Base-by-base conservation (phyloP, 2,888 invertebrate genomes). In the Andrena trimmerana region DNA sequence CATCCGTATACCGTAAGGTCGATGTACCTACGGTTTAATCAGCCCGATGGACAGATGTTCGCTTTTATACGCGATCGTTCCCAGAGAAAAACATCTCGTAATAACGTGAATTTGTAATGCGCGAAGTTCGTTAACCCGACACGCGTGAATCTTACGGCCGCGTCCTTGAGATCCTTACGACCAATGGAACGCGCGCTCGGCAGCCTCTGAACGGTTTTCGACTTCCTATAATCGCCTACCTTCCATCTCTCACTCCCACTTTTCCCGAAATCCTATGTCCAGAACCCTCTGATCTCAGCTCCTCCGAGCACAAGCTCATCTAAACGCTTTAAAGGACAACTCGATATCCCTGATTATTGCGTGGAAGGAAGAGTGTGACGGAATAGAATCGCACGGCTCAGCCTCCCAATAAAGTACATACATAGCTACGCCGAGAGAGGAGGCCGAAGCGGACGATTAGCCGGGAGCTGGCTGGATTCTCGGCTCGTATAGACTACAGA, bases 101-200 rank as follows among this genome's bases (percentile, higher is more conserved):
- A 74, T 70, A 70, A 60, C 69, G 73, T 48, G 78, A 73, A 81
- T 81, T n/a, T 54, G n/a, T 69, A 65, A 72, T 62, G 59, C 59
- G 8, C 60, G 27, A 67, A 48, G 82, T 83, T 83, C 82, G 72
- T 83, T 76, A 83, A 83, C 82, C 82, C 59, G 24, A 20, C 79
- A 59, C 66, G 65, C 59, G 65, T 70, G 69, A 52, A 76, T 76
- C 20, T 60, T 70, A 66, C 24, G 24, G 24, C 50, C 13, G 29
- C n/a, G 42, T 50, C 60, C 54, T 57, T 31, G 75, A 68, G 36
- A 68, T 68, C 63, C 50, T 50, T 72, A 1, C 20, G 36, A 60
- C 52, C 36, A 78, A 72, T 72, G 36, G 20, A 31, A 57, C 57
- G 31, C 48, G n/a, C 52, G 36, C 31, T 3, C 42, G 36, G n/a